Base-by-base conservation (phyloP, 2,113 vertebrate species). In the Athene cunicularia region DNA sequence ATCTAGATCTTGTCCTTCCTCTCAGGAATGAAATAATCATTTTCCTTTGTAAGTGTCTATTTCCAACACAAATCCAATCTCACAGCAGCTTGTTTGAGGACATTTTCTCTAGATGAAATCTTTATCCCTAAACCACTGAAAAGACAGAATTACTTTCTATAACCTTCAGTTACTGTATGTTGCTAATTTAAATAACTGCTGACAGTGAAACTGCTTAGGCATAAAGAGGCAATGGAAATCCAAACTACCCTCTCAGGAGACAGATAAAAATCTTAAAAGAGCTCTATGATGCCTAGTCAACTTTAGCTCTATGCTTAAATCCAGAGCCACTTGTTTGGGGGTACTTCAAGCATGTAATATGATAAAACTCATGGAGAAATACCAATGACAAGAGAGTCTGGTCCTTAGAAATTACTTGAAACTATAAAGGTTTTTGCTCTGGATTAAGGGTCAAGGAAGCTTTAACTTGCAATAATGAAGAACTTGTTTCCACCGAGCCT, bases 391-490 rank as follows among this genome's bases (percentile, higher is more conserved):
- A 16, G 37, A 49, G 24, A 77, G 9, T 30, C 30, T 71, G 17
- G 5, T 84, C 28, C 26, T 76, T 60, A 60, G 14, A 89, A 86
- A 72, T 32, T 71, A 5, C 9, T 32, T 67, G 53, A 76, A 91
- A 56, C 3, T 41, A 22, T 2, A 60, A 28, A 80, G 15, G 12
- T 13, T 86, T 59, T 37, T 50, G 28, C 47, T 59, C 18, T 50
- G 22, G 23, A 45, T 1, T 20, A 55, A 59, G 4, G 32, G 20
- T 37, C 1, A 0, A 83, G 11, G 19, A 73, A 6, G 5, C 1
- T 50, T 80, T 80, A 77, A 56, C 15, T 58, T 87, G 66, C 53
- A 49, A 0, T 49, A 79, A n/a, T 8, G 4, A 18, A n/a, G 32
- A 88, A 21, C 4, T 71, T 39, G 9, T 53, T 77, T 66, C 50